Base-by-base conservation (phyloP, 2,113 vertebrate genomes). In the Prietella phreatophila region DNA sequence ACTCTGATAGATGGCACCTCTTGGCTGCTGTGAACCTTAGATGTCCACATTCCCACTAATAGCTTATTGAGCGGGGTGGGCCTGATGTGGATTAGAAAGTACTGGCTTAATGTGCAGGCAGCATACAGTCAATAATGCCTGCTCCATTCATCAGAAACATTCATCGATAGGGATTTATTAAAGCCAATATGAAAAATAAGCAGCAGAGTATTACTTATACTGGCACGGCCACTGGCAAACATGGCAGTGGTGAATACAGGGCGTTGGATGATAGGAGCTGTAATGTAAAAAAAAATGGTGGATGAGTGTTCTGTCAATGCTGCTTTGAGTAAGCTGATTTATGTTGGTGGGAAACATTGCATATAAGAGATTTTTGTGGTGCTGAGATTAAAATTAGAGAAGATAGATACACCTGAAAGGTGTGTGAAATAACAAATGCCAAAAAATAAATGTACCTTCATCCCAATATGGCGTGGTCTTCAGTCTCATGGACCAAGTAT, bases 51-150 rank as follows among this genome's bases (percentile, higher is more conserved):
- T 91, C 91, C 92, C 89, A 88, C 93, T 95, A 95, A 94, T 95
- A 89, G 94, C 92, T 95, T 96, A 95, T 95, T 95, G 93, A 95
- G 87, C 93, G 92, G 91, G 89, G 56, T 82, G 85, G 90, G 91
- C 92, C 93, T 87, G 85, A 89, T 91, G 92, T 93, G 92, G 91
- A 95, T 95, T 96, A 93, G 92, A 92, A 94, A 94, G 89, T 75
- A 60, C 88, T 63, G 17, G 9, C 94, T 94, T 94, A 94, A 94
- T 92, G 89, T 92, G 92, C 92, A 92, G 76, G 89, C 91, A 58
- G 91, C 92, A 88, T 91, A 82, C 84, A 92, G 91, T 93, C 88
- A 85, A 89, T 93, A 90, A 93, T 82, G 2, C 8, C 53, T 75
- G 56, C 90, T 84, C 63, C 80, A 93, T 93, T 93, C 89, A 47